Evolutionary conservation across 2,888 invertebrate species (phyloP).

Genomic region (Spilosoma lubricipeda): DNA sequence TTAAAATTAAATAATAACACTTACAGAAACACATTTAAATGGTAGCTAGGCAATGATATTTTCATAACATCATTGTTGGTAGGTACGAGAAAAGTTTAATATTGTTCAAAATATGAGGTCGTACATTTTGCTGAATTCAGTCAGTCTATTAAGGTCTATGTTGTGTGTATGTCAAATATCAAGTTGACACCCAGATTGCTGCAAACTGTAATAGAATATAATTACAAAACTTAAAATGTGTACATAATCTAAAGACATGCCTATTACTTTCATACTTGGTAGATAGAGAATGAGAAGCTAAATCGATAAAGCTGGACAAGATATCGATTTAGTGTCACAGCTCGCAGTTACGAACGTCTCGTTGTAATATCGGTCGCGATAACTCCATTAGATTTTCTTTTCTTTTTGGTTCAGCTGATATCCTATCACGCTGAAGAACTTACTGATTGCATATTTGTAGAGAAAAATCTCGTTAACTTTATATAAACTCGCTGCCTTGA

Average conservation of each 20-base stretch:
- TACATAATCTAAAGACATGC: background rate
- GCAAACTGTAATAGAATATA: background rate
- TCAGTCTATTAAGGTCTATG: too few species aligned
- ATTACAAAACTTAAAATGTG: background rate
- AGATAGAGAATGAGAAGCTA: slow-evolving; percentile 18
- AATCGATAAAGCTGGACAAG: slow-evolving; percentile 39
- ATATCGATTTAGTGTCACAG: slow-evolving; percentile 18
- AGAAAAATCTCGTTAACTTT: slow-evolving; percentile 26
- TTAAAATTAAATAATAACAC: too few species aligned
- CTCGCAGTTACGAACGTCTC: slow-evolving; percentile 6
- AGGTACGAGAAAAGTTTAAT: too few species aligned
- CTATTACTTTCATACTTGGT: background rate
- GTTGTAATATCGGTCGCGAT: slow-evolving; percentile 20
- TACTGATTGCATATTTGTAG: slow-evolving; percentile 34
- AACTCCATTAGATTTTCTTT: slow-evolving; percentile 30
- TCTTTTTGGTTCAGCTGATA: slow-evolving; percentile 32
- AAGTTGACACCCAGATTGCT: background rate
- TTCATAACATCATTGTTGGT: too few species aligned
- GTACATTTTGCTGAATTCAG: too few species aligned
- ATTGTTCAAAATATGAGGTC: too few species aligned
- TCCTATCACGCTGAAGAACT: slow-evolving; percentile 36
- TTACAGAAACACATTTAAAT: too few species aligned
- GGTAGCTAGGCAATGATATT: too few species aligned
- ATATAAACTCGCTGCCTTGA: background rate
- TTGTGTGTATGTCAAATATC: background rate